Conservation (phyloP, 2,888 invertebrate genomes). For the Exocentrus adspersus region DNA sequence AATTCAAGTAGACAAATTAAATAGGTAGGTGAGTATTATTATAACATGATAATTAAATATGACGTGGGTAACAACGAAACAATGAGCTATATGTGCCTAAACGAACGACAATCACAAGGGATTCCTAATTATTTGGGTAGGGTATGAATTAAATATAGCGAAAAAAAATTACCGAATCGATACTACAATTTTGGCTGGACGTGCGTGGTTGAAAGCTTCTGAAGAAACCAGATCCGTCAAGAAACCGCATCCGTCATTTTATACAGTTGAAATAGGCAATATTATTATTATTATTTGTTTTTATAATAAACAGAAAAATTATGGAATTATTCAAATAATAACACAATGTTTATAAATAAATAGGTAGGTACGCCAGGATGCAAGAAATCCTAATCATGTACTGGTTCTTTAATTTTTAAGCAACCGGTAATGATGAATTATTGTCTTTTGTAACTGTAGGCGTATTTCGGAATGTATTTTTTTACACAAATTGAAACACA, state of each 20-base stretch:
- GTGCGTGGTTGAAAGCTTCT: not conserved
- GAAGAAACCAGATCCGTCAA: not conserved
- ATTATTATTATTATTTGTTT: too few relatives aligned
- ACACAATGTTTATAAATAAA: too few relatives aligned
- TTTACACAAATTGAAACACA: not conserved
- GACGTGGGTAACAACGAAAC: not conserved
- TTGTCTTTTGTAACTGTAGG: not conserved
- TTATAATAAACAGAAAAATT: too few relatives aligned
- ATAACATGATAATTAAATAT: not conserved
- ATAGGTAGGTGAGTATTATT: not conserved
- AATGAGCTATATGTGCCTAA: too few relatives aligned
- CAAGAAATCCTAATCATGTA: too few relatives aligned
- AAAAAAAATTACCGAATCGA: constrained; percentile 1
- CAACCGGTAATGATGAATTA: not conserved
- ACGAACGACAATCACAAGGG: not conserved
- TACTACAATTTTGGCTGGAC: not conserved
- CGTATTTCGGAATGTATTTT: not conserved
- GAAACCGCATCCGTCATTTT: too few relatives aligned
- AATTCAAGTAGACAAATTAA: too few relatives aligned
- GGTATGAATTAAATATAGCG: not conserved
- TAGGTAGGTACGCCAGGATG: too few relatives aligned
- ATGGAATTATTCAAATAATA: too few relatives aligned
- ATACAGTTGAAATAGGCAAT: too few relatives aligned
- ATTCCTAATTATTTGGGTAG: not conserved
- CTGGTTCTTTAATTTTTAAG: too few relatives aligned